A percentile compares a stretch with the other conserved stretches of the same genome.
phyloP scores from a whole-genome alignment of 2,797 vertebrate species.

The Carduelis carduelis region DNA sequence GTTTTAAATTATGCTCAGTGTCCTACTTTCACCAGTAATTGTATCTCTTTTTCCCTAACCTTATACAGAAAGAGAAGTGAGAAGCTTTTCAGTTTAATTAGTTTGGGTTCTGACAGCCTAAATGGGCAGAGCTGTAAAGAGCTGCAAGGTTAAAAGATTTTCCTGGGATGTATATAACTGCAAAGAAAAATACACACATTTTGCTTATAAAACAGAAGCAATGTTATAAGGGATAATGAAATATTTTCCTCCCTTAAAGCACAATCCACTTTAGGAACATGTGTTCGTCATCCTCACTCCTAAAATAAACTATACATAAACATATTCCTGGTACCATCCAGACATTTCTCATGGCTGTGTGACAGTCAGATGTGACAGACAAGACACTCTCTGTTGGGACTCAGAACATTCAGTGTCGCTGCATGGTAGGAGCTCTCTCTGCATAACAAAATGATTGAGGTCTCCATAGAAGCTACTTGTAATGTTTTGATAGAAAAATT shows the following conservation, averaged over 20 bases:
- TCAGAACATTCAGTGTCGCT: background rate
- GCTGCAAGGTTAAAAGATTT: conserved; percentile 37
- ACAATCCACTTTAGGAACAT: background rate
- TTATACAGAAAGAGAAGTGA: conserved; percentile 7
- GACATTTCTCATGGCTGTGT: background rate
- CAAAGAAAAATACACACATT: conserved; percentile 5
- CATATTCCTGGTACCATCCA: background rate
- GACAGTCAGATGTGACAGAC: conserved; percentile 41
- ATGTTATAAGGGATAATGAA: background rate
- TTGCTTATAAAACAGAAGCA: background rate
- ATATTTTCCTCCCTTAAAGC: background rate
- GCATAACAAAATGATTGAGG: background rate
- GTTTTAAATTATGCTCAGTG: conserved; percentile 9
- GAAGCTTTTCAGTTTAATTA: conserved; percentile 45
- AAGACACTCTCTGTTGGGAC: conserved; percentile 1
- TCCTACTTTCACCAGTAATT: conserved; percentile 12
- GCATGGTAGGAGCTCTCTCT: background rate
- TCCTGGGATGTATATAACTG: background rate
- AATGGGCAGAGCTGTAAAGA: background rate
- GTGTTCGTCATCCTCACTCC: background rate
- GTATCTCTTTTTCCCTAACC: background rate
- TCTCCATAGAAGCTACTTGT: background rate
- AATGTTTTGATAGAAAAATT: background rate
- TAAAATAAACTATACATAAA: conserved; percentile 16
- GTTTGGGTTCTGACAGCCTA: conserved; percentile 26